Base-by-base conservation (phyloP, 1,140 invertebrate genomes). In the Monochamus saltuarius region DNA sequence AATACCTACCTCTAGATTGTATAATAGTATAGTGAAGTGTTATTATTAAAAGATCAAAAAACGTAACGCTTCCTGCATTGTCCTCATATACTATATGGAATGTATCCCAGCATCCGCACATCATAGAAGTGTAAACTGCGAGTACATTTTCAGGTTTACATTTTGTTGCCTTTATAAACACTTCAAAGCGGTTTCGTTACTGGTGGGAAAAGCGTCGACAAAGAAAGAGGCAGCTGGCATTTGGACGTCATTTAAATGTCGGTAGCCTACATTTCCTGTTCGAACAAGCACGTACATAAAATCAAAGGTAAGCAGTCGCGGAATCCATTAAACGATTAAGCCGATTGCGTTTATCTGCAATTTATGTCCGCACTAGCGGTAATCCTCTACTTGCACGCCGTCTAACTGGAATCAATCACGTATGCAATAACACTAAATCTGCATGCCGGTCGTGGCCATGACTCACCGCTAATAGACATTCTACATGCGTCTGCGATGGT, bases 341-440 rank as follows among this genome's bases (percentile, higher is more conserved):
- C 45, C 61, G 47, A 50, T 64, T 57, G 22, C 36, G 59, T 64
- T 68, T 69, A 69, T 69, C 64, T 57, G 47, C 40, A 60, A 69
- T 69, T 69, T 69, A 69, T 66, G 62, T 54, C 59, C 29, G 39
- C 46, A 54, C 46, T 56, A 62, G 57, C 58, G 35, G 56, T 62
- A 62, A 66, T 60, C 61, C 56, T 53, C 37, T 45, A 54, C 50
- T 59, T 63, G 56, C 56, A 59, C 42, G 55, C 29, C 50, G 56
- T 63, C 59, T 52, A 65, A 62, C 36, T 54, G 35, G 50, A 67
- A 67, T 69, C 67, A 67, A 69, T 69, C 67, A 69, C 59, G 49
- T 61, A 39, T 59, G 67, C 67, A 69, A 67, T 69, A 69, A 69
- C 67, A 69, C 57, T 69, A 69, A 69, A 69, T 69, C 62, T 69